A percentile compares a stretch with the other conserved stretches of the same genome.
These are phyloP conservation scores for Thaumatotibia leucotreta DNA, from an alignment of 1,140 invertebrate genomes.

Conservation along the genomic window DNA sequence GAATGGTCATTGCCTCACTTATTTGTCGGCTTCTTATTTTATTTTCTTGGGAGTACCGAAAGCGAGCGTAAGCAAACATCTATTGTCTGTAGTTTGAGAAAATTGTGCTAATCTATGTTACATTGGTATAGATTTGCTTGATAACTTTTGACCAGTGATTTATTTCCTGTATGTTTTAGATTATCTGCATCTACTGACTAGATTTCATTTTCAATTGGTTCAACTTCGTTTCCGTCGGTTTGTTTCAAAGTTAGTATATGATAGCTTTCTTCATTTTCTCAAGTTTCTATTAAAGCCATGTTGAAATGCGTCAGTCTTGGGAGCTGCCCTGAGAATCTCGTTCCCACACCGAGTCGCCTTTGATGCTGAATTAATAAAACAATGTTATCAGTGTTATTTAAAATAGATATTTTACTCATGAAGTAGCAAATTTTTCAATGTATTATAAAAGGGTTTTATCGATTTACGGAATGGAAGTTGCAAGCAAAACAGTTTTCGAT, in stretches of 20 bases:
- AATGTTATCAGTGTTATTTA: conserved; percentile 49
- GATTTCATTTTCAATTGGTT: background rate
- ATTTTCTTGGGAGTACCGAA: conserved; percentile 53
- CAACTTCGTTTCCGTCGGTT: background rate
- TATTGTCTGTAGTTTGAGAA: conserved; percentile 35
- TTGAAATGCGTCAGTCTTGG: conserved; percentile 43
- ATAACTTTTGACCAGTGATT: background rate
- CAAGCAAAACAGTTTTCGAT: too few species aligned
- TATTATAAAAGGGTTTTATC: too few species aligned
- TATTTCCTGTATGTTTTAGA: background rate
- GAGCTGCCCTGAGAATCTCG: conserved; percentile 45
- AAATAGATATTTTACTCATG: too few species aligned
- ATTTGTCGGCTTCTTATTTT: conserved; percentile 51
- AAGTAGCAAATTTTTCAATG: too few species aligned
- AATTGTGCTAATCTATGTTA: conserved; percentile 4
- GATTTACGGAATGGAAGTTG: too few species aligned
- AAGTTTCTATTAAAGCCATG: conserved; percentile 21
- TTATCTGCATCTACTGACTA: background rate
- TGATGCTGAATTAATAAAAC: conserved; percentile 45
- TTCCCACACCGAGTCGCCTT: conserved; percentile 54
- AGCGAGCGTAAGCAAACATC: conserved; percentile 37
- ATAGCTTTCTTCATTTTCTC: conserved; percentile 20
- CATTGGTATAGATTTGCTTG: background rate
- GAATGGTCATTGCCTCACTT: conserved; percentile 64
- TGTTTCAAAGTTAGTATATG: background rate